Evolutionary conservation across 37 sponge, comb jelly and placozoan species (phyloP).

Genomic region (Lycopodina hypogea): DNA sequence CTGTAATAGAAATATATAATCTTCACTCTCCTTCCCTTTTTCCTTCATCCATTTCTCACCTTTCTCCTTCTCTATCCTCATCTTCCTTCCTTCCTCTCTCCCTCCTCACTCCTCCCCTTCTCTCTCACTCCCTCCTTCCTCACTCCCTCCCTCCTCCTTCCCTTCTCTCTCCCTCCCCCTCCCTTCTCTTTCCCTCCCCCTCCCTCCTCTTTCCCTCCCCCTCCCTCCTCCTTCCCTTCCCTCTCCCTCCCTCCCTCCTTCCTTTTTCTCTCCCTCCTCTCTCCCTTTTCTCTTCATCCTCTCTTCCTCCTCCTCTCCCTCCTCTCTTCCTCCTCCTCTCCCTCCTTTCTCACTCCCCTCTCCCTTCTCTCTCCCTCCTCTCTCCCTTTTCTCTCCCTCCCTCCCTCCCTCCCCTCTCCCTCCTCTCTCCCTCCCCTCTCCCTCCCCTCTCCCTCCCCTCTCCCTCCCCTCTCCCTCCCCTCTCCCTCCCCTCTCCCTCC

Average conservation of each 20-base stretch:
- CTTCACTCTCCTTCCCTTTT: no score
- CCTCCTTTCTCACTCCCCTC: not conserved
- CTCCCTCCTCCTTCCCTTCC: no score
- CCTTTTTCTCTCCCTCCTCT: not conserved
- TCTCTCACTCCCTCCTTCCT: not conserved
- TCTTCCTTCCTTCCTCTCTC: conserved; percentile 3
- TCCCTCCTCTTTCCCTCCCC: no score
- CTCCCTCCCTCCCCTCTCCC: not conserved
- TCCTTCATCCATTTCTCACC: no score
- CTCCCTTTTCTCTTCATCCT: not conserved
- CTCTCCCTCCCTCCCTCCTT: not conserved
- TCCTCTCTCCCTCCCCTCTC: not conserved
- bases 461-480: not conserved
- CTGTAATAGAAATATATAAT: not conserved
- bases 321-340: not conserved
- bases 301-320: not conserved
- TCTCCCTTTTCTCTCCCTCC: not conserved
- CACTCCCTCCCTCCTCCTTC: no score
- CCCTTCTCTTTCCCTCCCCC: not conserved
- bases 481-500: conserved; percentile 2
- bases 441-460: not conserved
- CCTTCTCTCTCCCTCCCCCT: not conserved
- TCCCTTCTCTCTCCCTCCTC: not conserved
- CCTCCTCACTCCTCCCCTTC: no score
- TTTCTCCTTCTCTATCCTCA: not conserved